These are phyloP conservation scores for Octonoba sinensis DNA, from an alignment of 2,888 invertebrate species.

Conservation along the genomic window DNA sequence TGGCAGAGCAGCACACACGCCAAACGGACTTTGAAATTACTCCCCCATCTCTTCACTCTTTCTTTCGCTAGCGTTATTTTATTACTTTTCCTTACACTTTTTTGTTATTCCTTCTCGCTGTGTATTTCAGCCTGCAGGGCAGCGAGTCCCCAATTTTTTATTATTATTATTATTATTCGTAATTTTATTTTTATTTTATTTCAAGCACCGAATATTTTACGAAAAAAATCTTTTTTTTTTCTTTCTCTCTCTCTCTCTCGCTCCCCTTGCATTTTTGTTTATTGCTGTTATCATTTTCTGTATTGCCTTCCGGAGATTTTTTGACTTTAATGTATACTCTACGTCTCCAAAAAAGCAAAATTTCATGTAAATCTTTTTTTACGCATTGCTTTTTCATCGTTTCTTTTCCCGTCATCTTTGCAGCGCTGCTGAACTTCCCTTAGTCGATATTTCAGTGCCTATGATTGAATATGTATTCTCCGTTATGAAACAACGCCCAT, in stretches of 20 bases:
- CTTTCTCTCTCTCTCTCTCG: constrained; percentile 3
- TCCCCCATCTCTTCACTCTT: constrained; percentile 30
- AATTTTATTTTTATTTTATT: constrained; percentile 58
- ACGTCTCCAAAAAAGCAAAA: constrained; percentile 42
- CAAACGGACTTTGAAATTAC: constrained; percentile 64
- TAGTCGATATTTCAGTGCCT: constrained; percentile 40
- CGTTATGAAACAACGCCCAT: constrained; percentile 1
- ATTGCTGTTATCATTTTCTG: constrained; percentile 61
- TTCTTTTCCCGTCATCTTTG: constrained; percentile 9
- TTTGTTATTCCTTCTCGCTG: constrained; percentile 25
- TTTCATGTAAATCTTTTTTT: constrained; percentile 31
- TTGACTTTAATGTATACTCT: constrained; percentile 60
- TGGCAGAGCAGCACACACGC: constrained; percentile 53
- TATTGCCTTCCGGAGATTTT: constrained; percentile 46
- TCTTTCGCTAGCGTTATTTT: constrained; percentile 33
- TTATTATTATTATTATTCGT: constrained; percentile 58
- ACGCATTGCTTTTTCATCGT: background rate
- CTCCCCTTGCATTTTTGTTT: constrained; percentile 39
- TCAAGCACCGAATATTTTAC: constrained; percentile 23
- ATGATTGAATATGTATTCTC: constrained; percentile 39
- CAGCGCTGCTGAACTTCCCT: background rate
- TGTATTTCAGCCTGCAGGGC: constrained; percentile 51
- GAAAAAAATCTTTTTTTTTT: background rate
- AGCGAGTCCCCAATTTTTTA: constrained; percentile 15
- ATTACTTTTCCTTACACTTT: constrained; percentile 45